phyloP scores from a whole-genome alignment of 2,888 invertebrate species.

The Ganaspis brasiliensis region DNA sequence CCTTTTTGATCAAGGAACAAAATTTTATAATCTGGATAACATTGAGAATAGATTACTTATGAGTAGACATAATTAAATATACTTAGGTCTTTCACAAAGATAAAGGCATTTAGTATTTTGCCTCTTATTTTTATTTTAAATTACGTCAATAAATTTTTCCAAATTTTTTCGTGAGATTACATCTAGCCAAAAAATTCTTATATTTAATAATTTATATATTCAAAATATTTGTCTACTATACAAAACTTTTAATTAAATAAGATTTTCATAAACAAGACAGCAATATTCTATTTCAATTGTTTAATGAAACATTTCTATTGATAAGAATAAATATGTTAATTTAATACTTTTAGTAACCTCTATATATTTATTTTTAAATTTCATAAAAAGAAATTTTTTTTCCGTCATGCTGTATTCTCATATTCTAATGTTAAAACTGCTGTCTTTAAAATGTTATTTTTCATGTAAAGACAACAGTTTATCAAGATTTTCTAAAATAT shows the following conservation, averaged over 20 bases:
- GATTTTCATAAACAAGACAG: background rate
- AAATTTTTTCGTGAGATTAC: background rate
- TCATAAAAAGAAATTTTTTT: background rate
- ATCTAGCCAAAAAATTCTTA: background rate
- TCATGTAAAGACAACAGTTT: background rate
- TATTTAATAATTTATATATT: background rate
- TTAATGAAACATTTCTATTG: background rate
- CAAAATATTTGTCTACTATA: constrained; percentile 25
- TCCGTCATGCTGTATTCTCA: background rate
- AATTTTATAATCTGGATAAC: background rate
- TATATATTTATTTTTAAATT: background rate
- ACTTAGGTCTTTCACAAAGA: constrained; percentile 24
- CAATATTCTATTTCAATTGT: background rate
- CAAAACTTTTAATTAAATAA: constrained; percentile 22
- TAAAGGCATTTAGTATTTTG: constrained; percentile 13
- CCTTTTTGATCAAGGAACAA: constrained; percentile 12
- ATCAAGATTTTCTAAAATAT: constrained; percentile 23
- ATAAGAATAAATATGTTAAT: background rate
- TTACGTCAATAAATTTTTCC: background rate
- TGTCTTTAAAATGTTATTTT: background rate
- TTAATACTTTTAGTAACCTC: background rate
- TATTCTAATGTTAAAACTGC: background rate
- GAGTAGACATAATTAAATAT: constrained; percentile 24
- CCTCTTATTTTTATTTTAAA: background rate
- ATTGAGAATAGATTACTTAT: constrained; percentile 32